Conservation (phyloP, 2,113 vertebrate species). For the Melanotaenia duboulayi region DNA sequence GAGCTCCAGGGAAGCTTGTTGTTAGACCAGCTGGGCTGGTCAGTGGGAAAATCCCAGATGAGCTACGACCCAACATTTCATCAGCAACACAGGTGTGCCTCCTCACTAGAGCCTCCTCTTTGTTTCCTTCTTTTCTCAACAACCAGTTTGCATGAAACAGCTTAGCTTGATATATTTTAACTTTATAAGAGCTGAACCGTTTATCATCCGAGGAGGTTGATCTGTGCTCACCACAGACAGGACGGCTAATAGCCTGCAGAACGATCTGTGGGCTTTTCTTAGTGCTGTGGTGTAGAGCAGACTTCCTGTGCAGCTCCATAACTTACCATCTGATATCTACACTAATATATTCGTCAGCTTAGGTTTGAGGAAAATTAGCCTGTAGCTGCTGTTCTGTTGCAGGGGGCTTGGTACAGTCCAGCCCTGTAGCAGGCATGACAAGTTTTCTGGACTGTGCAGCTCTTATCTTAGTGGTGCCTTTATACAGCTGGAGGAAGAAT, state of each 20-base stretch:
- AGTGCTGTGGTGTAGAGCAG: not conserved
- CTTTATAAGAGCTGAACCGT: not conserved
- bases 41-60: constrained; percentile 69
- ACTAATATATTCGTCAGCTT: constrained; percentile 2
- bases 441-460: too few species aligned
- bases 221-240: constrained; percentile 2
- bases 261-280: constrained; percentile 9
- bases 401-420: not conserved
- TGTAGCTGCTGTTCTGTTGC: constrained; percentile 13
- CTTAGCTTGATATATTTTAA: not conserved
- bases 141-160: not conserved
- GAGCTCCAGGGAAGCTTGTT: constrained; percentile 36
- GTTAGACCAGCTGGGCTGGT: constrained; percentile 58
- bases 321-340: constrained; percentile 4
- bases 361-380: constrained; percentile 10
- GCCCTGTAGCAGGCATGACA: too few species aligned
- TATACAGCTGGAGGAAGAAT: not conserved
- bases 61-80: constrained; percentile 48
- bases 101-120: not conserved
- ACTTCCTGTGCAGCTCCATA: constrained; percentile 52
- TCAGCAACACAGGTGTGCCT: constrained; percentile 71
- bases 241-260: not conserved
- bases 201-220: not conserved
- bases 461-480: not conserved
- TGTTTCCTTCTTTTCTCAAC: constrained; percentile 26